phyloP scores from a whole-genome alignment of 64 coral and sea anemone genomes.

The Montipora cactus region DNA sequence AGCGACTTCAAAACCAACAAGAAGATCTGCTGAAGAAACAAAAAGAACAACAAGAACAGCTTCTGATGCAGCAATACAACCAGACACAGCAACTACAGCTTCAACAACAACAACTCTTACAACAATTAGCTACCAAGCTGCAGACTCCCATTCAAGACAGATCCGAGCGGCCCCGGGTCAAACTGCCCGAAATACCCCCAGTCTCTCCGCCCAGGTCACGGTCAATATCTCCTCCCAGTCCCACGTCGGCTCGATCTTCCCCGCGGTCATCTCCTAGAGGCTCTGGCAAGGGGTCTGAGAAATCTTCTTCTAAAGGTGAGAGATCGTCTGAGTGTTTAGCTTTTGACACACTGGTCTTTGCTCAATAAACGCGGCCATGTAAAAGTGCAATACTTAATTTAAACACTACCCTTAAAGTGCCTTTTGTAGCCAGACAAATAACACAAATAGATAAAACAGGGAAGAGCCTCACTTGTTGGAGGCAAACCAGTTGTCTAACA shows the following conservation, averaged over 20 bases:
- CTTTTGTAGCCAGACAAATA: too few species aligned
- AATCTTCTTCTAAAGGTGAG: conserved; percentile 57
- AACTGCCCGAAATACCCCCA: conserved; percentile 3
- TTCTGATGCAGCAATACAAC: conserved; percentile 90
- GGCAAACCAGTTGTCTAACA: too few species aligned
- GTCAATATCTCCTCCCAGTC: conserved; percentile 43
- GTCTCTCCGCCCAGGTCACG: conserved; percentile 58
- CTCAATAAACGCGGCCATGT: background rate
- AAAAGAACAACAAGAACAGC: conserved; percentile 90
- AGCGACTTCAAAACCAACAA: conserved; percentile 84
- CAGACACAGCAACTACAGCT: conserved; percentile 86
- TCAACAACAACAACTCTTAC: conserved; percentile 88
- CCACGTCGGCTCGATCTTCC: conserved; percentile 57
- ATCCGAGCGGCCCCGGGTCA: conserved; percentile 14
- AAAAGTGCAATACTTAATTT: too few species aligned
- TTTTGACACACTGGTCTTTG: background rate
- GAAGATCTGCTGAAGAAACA: conserved; percentile 81
- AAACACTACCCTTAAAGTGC: too few species aligned
- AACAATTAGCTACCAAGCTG: conserved; percentile 73
- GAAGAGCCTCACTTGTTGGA: too few species aligned
- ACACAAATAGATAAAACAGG: too few species aligned
- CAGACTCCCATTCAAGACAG: conserved; percentile 24
- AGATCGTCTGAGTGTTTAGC: too few species aligned
- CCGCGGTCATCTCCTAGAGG: conserved; percentile 59
- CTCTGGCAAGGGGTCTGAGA: conserved; percentile 69